Base-by-base conservation (phyloP, 2,113 vertebrate species). In the Cariama cristata region DNA sequence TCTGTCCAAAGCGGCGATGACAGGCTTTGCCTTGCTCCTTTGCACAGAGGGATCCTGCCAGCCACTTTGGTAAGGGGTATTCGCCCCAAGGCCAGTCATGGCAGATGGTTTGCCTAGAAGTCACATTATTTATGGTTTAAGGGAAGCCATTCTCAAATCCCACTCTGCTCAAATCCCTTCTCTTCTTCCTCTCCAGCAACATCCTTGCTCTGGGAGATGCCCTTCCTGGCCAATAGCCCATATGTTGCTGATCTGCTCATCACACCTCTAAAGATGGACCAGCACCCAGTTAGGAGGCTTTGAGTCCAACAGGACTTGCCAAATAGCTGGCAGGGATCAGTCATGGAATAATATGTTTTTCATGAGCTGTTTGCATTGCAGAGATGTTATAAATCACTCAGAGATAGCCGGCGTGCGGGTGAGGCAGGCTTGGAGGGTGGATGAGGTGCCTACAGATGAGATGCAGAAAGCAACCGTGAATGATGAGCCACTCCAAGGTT, bases 81-180 rank as follows among this genome's bases (percentile, higher is more conserved):
- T 53, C 5, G 2, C 32, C n/a, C 20, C 1, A 0, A 35, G 52
- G 68, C 28, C 23, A 6, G 74, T 11, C 56, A 0, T 12, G 35
- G 79, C 24, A 67, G 35, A 8, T 20, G 71, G 13, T 32, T 52
- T 40, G 8, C 52, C 30, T 44, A 3, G 27, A 47, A 86, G 30
- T 15, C 35, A 9, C 32, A 11, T 6, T 7, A 15, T 14, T 11
- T 19, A 7, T 45, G 24, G 28, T 66, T 79, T 22, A 40, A 60
- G 50, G 60, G 58, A 68, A 75, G 24, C 55, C 45, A 8, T 80
- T 68, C 66, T 75, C 40, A 73, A 85, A 64, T 58, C 72, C 33
- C 17, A 4, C 11, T 19, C 62, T 35, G 53, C 53, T 60, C 45
- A 62, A 47, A 35, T 6, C 2, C 28, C 56, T 60, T 64, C 50